Evolutionary conservation across 2,888 invertebrate species (phyloP), one percentile per base, ranked within the genome.

Genomic region (Polymixis lichenea): DNA sequence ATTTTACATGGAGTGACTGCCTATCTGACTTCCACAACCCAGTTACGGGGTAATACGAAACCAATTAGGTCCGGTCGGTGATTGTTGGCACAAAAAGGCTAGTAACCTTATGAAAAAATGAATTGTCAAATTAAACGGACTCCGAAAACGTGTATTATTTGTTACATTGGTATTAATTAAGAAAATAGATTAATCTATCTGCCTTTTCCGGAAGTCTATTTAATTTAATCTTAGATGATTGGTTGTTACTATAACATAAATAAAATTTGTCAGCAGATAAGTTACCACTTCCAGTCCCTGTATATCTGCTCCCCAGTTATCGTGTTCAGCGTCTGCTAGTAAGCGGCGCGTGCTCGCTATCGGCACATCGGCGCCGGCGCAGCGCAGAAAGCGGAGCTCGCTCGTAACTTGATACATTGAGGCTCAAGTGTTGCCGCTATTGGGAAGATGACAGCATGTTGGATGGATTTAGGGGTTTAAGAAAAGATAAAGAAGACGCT

Each of bases 341-440:
- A 88, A 87, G 87, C 90, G 89, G 87, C 90, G 89, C 90, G 90
- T 90, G 90, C 87, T 79, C 85, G 68, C 85, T 90, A 90, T 90
- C 90, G 70, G 82, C 80, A 78, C 87, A 90, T 89, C 90, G 85
- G 78, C 86, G 85, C 83, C 80, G 78, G 85, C 84, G 82, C 84
- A 78, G 82, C 81, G 75, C 88, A 87, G 89, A 89, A 89, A 89
- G 86, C 90, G 86, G 86, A 88, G 84, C 88, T 85, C 77, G 65
- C 77, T 77, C 64, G 76, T 82, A 79, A 87, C 72, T 69, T 76
- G 68, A 80, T 77, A 80, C 77, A 83, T 70, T 70, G 73, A 58
- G 75, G 64, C 75, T 72, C 69, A 60, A 80, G 62, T 74, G 72
- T 79, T 69, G 55, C 65, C 22, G 17, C 17, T 51, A 7, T 32